A percentile compares a stretch with the other conserved stretches of the same genome.
Conservation (phyloP, 2,113 vertebrate genomes). For the Pseudolaguvia tuberculata region DNA sequence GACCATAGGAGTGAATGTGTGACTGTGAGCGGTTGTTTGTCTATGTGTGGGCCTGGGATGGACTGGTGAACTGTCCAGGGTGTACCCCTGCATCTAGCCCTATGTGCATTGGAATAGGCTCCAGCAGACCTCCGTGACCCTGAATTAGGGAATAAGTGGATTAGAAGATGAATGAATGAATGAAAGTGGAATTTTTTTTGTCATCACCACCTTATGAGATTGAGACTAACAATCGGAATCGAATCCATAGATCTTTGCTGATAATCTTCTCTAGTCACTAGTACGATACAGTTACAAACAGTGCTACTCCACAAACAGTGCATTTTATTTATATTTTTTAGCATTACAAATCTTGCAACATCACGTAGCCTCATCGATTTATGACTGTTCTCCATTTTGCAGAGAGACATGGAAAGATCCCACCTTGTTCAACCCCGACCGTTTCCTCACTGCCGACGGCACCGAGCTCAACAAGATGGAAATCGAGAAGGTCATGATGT, state of each 20-base stretch:
- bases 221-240: background rate
- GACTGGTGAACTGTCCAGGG: too few relatives aligned
- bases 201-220: background rate
- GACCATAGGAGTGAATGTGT: too few relatives aligned
- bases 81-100: too few relatives aligned
- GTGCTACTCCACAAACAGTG: background rate
- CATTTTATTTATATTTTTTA: background rate
- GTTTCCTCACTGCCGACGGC: constrained; percentile 73
- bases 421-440: constrained; percentile 74
- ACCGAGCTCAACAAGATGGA: constrained; percentile 64
- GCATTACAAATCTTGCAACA: background rate
- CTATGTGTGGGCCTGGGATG: too few relatives aligned
- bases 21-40: too few relatives aligned
- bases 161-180: too few relatives aligned
- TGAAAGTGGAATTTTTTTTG: too few relatives aligned
- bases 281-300: background rate
- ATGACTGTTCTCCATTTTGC: constrained; percentile 7
- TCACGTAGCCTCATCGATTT: background rate
- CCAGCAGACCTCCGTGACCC: too few relatives aligned
- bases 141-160: too few relatives aligned
- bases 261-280: background rate
- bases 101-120: too few relatives aligned
- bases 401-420: constrained; percentile 88
- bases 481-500: constrained; percentile 76
- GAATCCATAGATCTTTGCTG: background rate